Conservation (phyloP, 1,140 invertebrate species). For the Eubasilissa regina region DNA sequence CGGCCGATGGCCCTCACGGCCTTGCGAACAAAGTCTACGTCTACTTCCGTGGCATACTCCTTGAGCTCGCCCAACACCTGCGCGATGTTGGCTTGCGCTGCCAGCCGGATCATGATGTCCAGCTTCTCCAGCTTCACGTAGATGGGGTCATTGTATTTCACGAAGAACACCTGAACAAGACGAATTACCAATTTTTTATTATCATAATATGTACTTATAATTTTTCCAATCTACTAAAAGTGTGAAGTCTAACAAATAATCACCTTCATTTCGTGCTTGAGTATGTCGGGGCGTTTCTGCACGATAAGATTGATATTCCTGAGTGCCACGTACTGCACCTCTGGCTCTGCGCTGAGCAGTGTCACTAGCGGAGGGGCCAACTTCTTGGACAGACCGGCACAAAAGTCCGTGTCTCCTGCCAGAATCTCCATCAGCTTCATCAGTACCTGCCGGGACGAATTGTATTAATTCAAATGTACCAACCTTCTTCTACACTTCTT, state of each 20-base stretch:
- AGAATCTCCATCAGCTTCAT: conserved; percentile 99
- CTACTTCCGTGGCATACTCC: conserved; percentile 99
- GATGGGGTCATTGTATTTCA: conserved; percentile 99
- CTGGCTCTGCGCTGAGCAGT: conserved; percentile 96
- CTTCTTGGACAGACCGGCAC: conserved; percentile 95
- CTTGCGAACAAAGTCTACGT: conserved; percentile 99
- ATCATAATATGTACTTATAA: conserved; percentile 1
- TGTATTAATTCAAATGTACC: conserved; percentile 12
- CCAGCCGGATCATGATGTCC: conserved; percentile 99
- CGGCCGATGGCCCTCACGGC: conserved; percentile 98
- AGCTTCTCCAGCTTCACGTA: conserved; percentile 99
- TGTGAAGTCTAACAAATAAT: background rate
- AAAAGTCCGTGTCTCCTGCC: conserved; percentile 93
- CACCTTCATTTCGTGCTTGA: conserved; percentile 99
- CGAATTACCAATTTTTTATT: conserved; percentile 30
- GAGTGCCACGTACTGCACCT: conserved; percentile 99
- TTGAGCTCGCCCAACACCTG: conserved; percentile 99
- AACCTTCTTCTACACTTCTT: background rate
- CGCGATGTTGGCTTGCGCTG: conserved; percentile 97
- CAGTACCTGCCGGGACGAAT: conserved; percentile 72
- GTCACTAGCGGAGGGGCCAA: conserved; percentile 99
- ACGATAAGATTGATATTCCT: conserved; percentile 99
- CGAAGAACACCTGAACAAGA: conserved; percentile 89
- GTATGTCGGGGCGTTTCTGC: conserved; percentile 97
- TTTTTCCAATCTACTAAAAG: no score